A percentile compares a stretch with the other conserved stretches of the same genome.
These are phyloP conservation scores for Dynastes grantii DNA, from an alignment of 2,888 invertebrate genomes.

Conservation along the genomic window DNA sequence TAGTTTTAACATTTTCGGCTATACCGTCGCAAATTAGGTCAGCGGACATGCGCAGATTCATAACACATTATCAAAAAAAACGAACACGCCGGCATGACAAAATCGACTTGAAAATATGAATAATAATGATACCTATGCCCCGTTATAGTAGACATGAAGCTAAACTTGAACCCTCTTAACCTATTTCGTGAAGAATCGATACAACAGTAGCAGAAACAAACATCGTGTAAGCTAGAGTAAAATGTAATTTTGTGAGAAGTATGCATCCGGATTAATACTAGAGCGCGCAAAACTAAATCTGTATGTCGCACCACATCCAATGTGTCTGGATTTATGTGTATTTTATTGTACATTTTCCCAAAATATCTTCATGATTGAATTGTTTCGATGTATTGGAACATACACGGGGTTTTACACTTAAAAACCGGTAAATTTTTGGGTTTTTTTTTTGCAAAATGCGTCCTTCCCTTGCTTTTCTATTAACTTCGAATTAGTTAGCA, in stretches of 20 bases:
- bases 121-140: conserved; percentile 29
- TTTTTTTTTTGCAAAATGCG: no score
- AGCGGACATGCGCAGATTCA: conserved; percentile 23
- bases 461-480: no score
- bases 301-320: no score
- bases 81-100: conserved; percentile 12
- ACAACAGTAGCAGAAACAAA: conserved; percentile 12
- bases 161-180: conserved; percentile 31
- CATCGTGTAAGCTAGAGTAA: neutral
- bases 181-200: conserved; percentile 27
- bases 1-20: conserved; percentile 21
- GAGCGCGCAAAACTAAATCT: no score
- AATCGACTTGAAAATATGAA: conserved; percentile 36
- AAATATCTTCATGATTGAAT: no score
- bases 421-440: no score
- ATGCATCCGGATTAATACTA: no score
- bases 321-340: no score
- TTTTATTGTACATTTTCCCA: no score
- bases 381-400: no score
- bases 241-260: conserved; percentile 1
- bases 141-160: conserved; percentile 17
- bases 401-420: no score
- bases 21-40: conserved; percentile 26
- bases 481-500: no score
- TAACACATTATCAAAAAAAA: neutral